Percentiles rank a stretch among this genome's conserved stretches.
These are phyloP conservation scores for Euplagia quadripunctaria DNA, from an alignment of 2,888 invertebrate species.

Conservation along the genomic window DNA sequence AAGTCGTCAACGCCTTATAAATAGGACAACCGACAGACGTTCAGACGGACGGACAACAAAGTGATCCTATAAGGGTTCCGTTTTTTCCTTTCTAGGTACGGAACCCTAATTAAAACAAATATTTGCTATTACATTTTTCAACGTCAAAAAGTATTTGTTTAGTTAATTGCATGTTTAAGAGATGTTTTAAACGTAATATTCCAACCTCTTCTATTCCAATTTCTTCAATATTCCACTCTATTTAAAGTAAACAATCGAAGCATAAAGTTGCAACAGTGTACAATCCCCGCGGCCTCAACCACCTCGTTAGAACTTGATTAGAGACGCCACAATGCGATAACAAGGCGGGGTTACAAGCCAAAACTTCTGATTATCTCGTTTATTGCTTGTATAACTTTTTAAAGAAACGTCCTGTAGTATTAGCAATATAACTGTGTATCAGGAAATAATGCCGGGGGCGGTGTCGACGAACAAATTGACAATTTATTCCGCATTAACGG, in stretches of 20 bases:
- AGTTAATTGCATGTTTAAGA: too few relatives aligned
- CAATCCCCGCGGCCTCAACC: constrained; percentile 48
- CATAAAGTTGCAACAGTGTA: constrained; percentile 36
- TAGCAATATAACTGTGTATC: constrained; percentile 47
- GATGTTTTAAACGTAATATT: neutral
- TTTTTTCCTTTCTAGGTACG: too few relatives aligned
- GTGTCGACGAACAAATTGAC: constrained; percentile 48
- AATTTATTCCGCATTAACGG: constrained; percentile 48
- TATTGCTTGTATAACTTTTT: constrained; percentile 61
- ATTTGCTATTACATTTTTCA: too few relatives aligned
- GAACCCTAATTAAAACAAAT: too few relatives aligned
- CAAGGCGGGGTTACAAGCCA: constrained; percentile 55
- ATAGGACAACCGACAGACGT: too few relatives aligned
- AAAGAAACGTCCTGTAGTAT: constrained; percentile 57
- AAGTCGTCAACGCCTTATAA: too few relatives aligned
- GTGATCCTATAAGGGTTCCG: too few relatives aligned
- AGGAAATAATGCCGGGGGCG: constrained; percentile 50
- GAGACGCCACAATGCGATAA: constrained; percentile 70
- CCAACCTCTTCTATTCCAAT: neutral
- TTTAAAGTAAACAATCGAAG: constrained; percentile 20
- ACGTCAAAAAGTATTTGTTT: too few relatives aligned
- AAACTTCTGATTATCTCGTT: constrained; percentile 69
- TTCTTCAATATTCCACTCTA: neutral
- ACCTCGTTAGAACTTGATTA: constrained; percentile 77
- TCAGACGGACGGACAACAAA: too few relatives aligned